Evolutionary conservation across 1,140 invertebrate species (phyloP).

Genomic region (Ostrea denselamellosa): DNA sequence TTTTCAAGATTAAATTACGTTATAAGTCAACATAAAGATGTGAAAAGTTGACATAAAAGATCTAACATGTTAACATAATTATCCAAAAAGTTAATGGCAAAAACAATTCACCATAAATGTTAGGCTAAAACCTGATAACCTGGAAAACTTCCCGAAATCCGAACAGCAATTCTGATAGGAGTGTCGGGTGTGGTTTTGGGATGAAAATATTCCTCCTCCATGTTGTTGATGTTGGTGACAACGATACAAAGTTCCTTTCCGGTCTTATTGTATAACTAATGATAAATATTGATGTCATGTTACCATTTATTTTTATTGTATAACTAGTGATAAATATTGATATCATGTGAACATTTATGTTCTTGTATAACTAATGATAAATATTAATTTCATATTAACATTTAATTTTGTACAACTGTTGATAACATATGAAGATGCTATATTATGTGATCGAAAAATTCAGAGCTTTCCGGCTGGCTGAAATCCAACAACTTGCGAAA

Average conservation of each 20-base stretch:
- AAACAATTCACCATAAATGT: not conserved
- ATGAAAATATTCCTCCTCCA: constrained; percentile 64
- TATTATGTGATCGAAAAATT: too few species aligned
- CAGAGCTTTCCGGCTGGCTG: too few species aligned
- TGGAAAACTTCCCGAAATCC: constrained; percentile 77
- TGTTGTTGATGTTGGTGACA: constrained; percentile 75
- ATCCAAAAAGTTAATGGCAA: not conserved
- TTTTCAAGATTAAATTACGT: not conserved
- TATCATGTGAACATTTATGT: too few species aligned
- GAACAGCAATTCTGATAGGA: constrained; percentile 71
- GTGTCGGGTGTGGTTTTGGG: constrained; percentile 76
- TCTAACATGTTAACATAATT: not conserved
- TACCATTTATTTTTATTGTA: too few species aligned
- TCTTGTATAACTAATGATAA: too few species aligned
- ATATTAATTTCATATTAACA: not conserved
- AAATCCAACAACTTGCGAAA: too few species aligned
- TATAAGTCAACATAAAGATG: too few species aligned
- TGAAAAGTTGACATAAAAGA: not conserved
- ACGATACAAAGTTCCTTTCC: constrained; percentile 75
- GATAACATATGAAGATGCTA: too few species aligned
- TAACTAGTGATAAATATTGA: too few species aligned
- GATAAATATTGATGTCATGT: not conserved
- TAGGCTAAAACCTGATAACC: constrained; percentile 56
- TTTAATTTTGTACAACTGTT: too few species aligned
- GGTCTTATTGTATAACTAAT: constrained; percentile 68